Percentiles rank a stretch among this genome's conserved stretches.
Evolutionary conservation across 1,140 invertebrate species (phyloP).

Genomic region (Micrasema longulum): DNA sequence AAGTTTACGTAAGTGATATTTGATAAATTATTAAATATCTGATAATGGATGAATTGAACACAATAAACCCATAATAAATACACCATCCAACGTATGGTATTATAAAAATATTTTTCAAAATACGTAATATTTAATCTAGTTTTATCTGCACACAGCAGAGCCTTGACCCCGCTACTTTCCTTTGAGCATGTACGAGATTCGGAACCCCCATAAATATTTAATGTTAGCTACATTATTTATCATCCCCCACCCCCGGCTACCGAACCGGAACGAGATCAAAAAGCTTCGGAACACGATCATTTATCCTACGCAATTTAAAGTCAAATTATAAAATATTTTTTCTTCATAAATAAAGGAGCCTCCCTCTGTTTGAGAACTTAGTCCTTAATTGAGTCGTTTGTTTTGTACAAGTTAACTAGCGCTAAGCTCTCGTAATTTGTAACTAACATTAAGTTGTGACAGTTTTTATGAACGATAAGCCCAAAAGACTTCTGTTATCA

Average conservation of each 20-base stretch:
- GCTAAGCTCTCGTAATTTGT: too few species aligned
- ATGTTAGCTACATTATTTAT: slow-evolving; percentile 29
- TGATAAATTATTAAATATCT: too few species aligned
- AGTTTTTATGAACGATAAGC: too few species aligned
- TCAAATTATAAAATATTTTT: slow-evolving; percentile 37
- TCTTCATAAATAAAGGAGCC: slow-evolving; percentile 10
- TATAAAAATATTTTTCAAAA: too few species aligned
- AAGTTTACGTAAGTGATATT: too few species aligned
- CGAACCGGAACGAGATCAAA: slow-evolving; percentile 25
- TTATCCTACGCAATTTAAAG: slow-evolving; percentile 33
- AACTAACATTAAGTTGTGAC: too few species aligned
- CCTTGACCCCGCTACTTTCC: slow-evolving; percentile 15
- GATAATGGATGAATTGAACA: too few species aligned
- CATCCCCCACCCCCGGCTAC: background rate
- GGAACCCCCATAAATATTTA: slow-evolving; percentile 34
- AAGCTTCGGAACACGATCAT: slow-evolving; percentile 23
- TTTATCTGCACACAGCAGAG: background rate
- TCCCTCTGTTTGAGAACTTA: slow-evolving; percentile 3
- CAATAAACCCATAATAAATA: too few species aligned
- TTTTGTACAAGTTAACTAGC: background rate
- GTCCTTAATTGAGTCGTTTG: background rate
- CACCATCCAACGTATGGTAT: too few species aligned
- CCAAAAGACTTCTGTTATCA: too few species aligned
- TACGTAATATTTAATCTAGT: too few species aligned
- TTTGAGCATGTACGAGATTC: background rate